A percentile compares a stretch with the other conserved stretches of the same genome.
Evolutionary conservation across 2,113 vertebrate species (phyloP).

Genomic region (Diadophis punctatus): DNA sequence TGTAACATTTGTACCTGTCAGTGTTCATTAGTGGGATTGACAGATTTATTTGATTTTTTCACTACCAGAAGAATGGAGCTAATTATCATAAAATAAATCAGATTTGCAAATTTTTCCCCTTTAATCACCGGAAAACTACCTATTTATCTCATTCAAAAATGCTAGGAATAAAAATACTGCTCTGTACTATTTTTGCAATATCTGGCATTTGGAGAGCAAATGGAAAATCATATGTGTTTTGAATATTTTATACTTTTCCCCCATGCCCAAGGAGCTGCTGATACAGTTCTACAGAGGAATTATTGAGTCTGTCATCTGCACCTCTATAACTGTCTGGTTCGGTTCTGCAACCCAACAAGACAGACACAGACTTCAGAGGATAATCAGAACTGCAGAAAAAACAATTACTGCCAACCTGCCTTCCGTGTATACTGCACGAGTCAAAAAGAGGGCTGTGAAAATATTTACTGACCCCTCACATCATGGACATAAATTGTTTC

Average conservation of each 20-base stretch:
- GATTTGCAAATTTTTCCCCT: not conserved
- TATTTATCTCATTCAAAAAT: not conserved
- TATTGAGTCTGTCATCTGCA: no score
- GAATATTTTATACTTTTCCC: not conserved
- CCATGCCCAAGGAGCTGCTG: no score
- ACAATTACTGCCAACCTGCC: no score
- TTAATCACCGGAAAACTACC: fast-evolving
- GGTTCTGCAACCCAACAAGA: no score
- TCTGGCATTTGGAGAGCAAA: not conserved
- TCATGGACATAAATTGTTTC: no score
- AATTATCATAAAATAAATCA: not conserved
- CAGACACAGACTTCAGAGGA: no score
- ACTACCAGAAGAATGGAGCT: not conserved
- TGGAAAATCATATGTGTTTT: not conserved
- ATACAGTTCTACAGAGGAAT: no score
- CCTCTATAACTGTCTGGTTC: no score
- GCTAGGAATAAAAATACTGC: not conserved
- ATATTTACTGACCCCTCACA: no score
- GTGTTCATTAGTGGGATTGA: conserved; percentile 27
- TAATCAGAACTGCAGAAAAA: no score
- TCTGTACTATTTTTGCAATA: not conserved
- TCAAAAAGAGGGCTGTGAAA: no score
- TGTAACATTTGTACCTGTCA: not conserved
- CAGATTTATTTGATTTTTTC: conserved; percentile 14
- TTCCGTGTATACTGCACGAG: no score